A percentile compares a stretch with the other conserved stretches of the same genome.
phyloP scores from a whole-genome alignment of 2,797 vertebrate genomes.

The Cynodonichthys magdalenae region DNA sequence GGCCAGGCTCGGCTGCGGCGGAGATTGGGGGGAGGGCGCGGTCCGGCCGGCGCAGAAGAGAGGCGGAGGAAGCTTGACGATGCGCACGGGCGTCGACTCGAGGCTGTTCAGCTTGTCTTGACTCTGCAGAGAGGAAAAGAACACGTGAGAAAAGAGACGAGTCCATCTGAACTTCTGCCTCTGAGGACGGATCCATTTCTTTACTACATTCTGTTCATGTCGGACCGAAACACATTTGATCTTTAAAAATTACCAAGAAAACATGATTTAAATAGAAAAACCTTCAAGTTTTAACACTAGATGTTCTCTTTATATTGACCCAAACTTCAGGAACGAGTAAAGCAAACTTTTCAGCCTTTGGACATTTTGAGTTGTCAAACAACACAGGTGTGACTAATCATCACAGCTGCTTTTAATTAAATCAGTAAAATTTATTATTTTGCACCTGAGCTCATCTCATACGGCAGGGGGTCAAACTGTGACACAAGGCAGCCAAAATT shows the following conservation, averaged over 20 bases:
- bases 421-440: slow-evolving; percentile 2
- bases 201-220: slow-evolving; percentile 43
- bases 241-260: background rate
- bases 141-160: slow-evolving; percentile 11
- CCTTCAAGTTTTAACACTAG: background rate
- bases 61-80: slow-evolving; percentile 83
- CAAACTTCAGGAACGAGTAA: slow-evolving; percentile 41
- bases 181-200: slow-evolving; percentile 53
- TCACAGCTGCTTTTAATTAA: too few species aligned
- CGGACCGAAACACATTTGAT: slow-evolving; percentile 8
- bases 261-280: background rate
- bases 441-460: background rate
- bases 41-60: slow-evolving; percentile 53
- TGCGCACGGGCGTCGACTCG: slow-evolving; percentile 86
- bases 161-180: background rate
- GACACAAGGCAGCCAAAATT: too few species aligned
- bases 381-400: background rate
- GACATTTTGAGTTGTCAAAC: slow-evolving; percentile 28
- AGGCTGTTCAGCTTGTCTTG: slow-evolving; percentile 89
- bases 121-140: slow-evolving; percentile 77
- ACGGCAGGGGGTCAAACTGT: too few species aligned
- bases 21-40: slow-evolving; percentile 59
- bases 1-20: slow-evolving; percentile 53
- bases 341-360: slow-evolving; percentile 47
- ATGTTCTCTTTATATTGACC: background rate